A percentile compares a stretch with the other conserved stretches of the same genome.
Evolutionary conservation across 2,797 vertebrate species (phyloP).

Genomic region (Halcyon smyrnensis): DNA sequence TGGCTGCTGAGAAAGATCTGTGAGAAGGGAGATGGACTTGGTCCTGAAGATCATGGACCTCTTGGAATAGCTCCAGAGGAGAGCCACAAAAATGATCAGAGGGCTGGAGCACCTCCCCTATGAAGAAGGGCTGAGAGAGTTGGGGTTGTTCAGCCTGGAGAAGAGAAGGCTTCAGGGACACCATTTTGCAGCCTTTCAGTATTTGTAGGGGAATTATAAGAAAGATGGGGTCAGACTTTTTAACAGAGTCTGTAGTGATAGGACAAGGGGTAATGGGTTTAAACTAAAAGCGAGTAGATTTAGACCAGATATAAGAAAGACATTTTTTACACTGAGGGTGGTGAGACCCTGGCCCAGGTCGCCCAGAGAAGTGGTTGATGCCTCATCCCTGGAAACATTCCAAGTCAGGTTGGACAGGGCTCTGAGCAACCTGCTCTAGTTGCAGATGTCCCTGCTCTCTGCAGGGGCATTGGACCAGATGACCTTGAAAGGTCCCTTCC

Average conservation of each 20-base stretch:
- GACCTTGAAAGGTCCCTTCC: not conserved
- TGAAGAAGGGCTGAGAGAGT: too few species aligned
- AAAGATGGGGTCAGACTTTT: not conserved
- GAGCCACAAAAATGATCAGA: not conserved
- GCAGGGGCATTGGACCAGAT: not conserved
- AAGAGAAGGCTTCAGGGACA: not conserved
- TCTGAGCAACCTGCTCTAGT: not conserved
- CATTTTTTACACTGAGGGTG: rapidly evolving
- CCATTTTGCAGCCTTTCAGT: rapidly evolving
- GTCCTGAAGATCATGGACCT: not conserved
- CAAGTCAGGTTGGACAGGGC: rapidly evolving
- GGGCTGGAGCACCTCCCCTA: rapidly evolving
- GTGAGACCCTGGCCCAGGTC: not conserved
- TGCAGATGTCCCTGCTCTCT: not conserved
- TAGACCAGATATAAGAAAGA: too few species aligned
- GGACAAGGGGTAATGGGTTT: not conserved
- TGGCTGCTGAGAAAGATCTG: not conserved
- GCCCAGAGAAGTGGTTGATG: not conserved
- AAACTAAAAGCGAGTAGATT: too few species aligned
- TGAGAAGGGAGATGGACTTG: not conserved
- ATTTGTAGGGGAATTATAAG: not conserved
- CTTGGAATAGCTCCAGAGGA: not conserved
- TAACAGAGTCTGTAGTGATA: rapidly evolving
- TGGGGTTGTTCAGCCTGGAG: not conserved
- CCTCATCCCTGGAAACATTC: too few species aligned